Percentiles rank a stretch among this genome's conserved stretches.
Evolutionary conservation across 2,888 invertebrate species (phyloP).

Genomic region (Cheiracanthium punctorium): DNA sequence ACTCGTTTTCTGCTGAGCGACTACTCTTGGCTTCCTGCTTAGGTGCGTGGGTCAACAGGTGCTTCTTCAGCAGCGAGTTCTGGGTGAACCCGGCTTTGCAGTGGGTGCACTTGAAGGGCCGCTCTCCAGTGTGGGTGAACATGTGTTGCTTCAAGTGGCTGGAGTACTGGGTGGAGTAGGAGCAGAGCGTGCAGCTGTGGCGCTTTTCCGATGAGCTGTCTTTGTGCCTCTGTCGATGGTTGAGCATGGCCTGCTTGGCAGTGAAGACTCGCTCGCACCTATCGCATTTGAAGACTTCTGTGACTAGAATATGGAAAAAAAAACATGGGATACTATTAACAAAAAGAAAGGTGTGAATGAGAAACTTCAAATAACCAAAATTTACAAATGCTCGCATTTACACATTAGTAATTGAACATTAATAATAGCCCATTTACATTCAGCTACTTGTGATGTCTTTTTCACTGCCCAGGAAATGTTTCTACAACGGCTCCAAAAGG

Average conservation of each 20-base stretch:
- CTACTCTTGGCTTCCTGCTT: neutral
- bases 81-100: constrained; percentile 56
- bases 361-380: too few relatives aligned
- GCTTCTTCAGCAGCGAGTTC: constrained; percentile 47
- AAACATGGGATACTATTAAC: too few relatives aligned
- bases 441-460: too few relatives aligned
- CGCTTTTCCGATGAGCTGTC: constrained; percentile 28
- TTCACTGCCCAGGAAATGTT: too few relatives aligned
- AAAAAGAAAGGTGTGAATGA: too few relatives aligned
- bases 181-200: constrained; percentile 39
- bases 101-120: constrained; percentile 41
- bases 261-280: constrained; percentile 50
- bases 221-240: constrained; percentile 39
- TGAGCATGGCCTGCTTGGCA: constrained; percentile 16
- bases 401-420: too few relatives aligned
- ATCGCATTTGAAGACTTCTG: constrained; percentile 35
- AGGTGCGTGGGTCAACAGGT: constrained; percentile 38
- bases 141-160: constrained; percentile 55
- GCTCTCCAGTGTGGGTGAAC: constrained; percentile 59
- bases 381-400: too few relatives aligned
- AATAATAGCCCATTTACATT: too few relatives aligned
- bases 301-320: neutral
- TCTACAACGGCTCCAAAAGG: too few relatives aligned
- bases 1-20: neutral
- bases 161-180: constrained; percentile 60